Conservation (phyloP, 2,797 vertebrate genomes). For the Gouania willdenowi region DNA sequence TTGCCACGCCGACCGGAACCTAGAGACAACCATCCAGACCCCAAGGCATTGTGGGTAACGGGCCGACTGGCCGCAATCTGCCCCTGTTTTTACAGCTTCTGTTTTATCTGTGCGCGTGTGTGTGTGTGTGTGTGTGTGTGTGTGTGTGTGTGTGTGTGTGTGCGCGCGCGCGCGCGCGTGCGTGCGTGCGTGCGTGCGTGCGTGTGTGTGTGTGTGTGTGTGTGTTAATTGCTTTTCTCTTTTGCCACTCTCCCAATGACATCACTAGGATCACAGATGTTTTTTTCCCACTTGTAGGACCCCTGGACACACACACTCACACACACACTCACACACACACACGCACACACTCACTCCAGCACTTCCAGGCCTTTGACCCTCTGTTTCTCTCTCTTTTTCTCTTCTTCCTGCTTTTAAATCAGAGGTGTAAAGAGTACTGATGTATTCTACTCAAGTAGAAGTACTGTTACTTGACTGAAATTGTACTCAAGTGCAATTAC, state of each 20-base stretch:
- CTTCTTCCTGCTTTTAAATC: slow-evolving; percentile 17
- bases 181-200: slow-evolving; percentile 7
- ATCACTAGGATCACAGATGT: slow-evolving; percentile 92
- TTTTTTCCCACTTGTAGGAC: slow-evolving; percentile 79
- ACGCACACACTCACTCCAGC: slow-evolving; percentile 12
- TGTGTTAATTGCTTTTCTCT: slow-evolving; percentile 75
- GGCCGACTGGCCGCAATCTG: slow-evolving; percentile 92
- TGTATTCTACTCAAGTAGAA: too few relatives aligned
- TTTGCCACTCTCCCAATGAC: slow-evolving; percentile 81
- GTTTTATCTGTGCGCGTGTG: slow-evolving; percentile 63
- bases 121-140: slow-evolving; percentile 40
- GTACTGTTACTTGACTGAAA: too few relatives aligned
- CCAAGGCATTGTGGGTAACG: slow-evolving; percentile 92
- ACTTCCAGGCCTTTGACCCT: slow-evolving; percentile 45
- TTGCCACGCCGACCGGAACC: slow-evolving; percentile 99
- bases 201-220: slow-evolving; percentile 2
- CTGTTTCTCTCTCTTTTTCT: slow-evolving; percentile 23
- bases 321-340: not conserved
- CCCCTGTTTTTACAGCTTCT: slow-evolving; percentile 89
- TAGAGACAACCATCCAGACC: slow-evolving; percentile 98
- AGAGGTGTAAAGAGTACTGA: too few relatives aligned
- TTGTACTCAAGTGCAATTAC: too few relatives aligned
- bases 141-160: slow-evolving; percentile 23
- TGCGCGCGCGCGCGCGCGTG: slow-evolving; percentile 16
- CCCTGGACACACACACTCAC: slow-evolving; percentile 10